Evolutionary conservation across 2,888 invertebrate species (phyloP), one percentile per base, ranked within the genome.

Genomic region (Theretra japonica): DNA sequence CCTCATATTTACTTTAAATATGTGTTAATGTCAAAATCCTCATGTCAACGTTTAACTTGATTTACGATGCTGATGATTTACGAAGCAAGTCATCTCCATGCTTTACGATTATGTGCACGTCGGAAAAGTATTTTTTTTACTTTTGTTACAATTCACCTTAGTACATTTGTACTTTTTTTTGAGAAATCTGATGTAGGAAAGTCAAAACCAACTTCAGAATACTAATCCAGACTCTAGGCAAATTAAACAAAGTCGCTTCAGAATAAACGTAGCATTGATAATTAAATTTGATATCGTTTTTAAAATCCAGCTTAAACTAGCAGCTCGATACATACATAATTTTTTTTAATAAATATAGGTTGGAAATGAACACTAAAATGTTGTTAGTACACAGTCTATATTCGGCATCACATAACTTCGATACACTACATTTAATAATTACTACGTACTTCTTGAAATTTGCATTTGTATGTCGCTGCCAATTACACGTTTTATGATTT

Each of bases 1-100:
- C 88, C 87, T 86, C 81, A 75, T 88, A 84, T 90, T 90, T 89
- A 85, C 87, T 85, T 87, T 84, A 82, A 82, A 83, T 82, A 86
- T 83, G 82, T 85, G 87, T 85, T 86, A 87, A 88, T 86, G 79
- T 76, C 79, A 78, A 77, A 79, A 88, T 87, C 89, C 89, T 90
- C 89, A 86, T 80, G 73, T 57, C 25, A 72, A 76, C 75, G 70
- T 72, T 73, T 77, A 75, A 70, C 76, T 73, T 73, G 76, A 72
- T 72, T 74, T 78, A 76, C 28, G 28, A 28, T 28, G 53, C 19
- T 30, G 53, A 28, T 69, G n/a, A 69, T 28, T 69, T 53, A 41
- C 21, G 30, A 30, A 65, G 41, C 7, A 41, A 4, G 23, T 53
- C 17, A 53, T 53, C 6, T 53, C n/a, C n/a, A n/a, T 53, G 6